Evolutionary conservation across 1,140 invertebrate genomes (phyloP).

Genomic region (Mylabris phalerata): DNA sequence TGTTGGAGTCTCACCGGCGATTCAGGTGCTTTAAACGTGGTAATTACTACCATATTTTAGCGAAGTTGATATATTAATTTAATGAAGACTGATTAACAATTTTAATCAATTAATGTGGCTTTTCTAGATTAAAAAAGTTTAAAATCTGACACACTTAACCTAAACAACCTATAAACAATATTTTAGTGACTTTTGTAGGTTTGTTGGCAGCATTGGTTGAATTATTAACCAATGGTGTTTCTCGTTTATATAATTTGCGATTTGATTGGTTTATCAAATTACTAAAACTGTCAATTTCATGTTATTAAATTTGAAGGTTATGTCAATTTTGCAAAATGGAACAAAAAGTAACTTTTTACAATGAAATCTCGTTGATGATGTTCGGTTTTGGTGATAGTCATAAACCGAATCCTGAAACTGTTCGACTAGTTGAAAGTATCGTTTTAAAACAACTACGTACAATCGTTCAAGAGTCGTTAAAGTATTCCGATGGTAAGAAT

Average conservation of each 20-base stretch:
- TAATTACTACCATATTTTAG: conserved; percentile 36
- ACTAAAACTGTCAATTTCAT: neutral
- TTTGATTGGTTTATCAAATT: neutral
- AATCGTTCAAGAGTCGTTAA: conserved; percentile 51
- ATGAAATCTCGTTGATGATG: conserved; percentile 65
- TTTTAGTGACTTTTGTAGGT: too few species aligned
- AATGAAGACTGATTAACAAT: too few species aligned
- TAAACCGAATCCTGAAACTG: conserved; percentile 56
- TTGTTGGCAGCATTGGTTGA: too few species aligned
- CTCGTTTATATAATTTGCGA: neutral
- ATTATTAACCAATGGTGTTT: too few species aligned
- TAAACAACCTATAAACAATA: too few species aligned
- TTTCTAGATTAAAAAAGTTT: too few species aligned
- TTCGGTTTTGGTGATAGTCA: conserved; percentile 65
- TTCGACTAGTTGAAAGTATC: conserved; percentile 59
- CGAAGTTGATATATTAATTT: too few species aligned
- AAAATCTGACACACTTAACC: too few species aligned
- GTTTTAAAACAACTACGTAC: conserved; percentile 54
- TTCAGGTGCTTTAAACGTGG: conserved; percentile 33
- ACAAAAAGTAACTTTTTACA: conserved; percentile 42
- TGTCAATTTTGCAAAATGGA: conserved; percentile 16
- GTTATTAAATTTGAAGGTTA: neutral
- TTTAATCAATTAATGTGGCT: too few species aligned
- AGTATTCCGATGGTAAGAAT: conserved; percentile 45
- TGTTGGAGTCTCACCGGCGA: conserved; percentile 34